Evolutionary conservation across 2,888 invertebrate genomes (phyloP).

Genomic region (Coenonympha arcania): DNA sequence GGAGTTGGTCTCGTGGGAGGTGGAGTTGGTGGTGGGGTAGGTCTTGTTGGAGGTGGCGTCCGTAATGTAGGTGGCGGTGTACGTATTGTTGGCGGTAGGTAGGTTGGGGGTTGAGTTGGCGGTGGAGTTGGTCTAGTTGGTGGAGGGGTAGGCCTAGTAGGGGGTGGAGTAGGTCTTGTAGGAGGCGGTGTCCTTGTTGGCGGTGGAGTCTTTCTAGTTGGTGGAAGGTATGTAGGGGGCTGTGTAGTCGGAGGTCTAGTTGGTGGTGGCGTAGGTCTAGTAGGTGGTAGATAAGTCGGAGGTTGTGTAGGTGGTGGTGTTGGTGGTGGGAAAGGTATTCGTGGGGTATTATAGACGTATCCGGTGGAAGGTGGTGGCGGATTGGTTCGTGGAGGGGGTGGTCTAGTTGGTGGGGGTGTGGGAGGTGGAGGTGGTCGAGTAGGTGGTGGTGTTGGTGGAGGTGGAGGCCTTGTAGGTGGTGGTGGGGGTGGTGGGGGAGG

Average conservation of each 20-base stretch:
- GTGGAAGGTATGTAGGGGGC: constrained; percentile 16
- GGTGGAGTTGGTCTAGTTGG: constrained; percentile 14
- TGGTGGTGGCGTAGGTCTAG: constrained; percentile 1
- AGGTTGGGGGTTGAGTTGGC: constrained; percentile 11
- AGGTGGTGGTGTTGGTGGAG: constrained; percentile 1
- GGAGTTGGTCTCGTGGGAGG: background rate
- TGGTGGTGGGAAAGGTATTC: constrained; percentile 23
- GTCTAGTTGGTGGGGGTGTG: constrained; percentile 1
- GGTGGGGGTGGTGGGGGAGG: constrained; percentile 17
- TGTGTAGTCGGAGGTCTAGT: constrained; percentile 19
- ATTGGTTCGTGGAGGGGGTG: constrained; percentile 4
- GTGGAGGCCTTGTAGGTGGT: background rate
- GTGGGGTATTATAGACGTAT: constrained; percentile 40
- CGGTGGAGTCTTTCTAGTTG: constrained; percentile 16
- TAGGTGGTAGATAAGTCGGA: constrained; percentile 2
- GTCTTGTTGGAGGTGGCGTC: constrained; percentile 17
- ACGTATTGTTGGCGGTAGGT: constrained; percentile 11
- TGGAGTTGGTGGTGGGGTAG: constrained; percentile 8
- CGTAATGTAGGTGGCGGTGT: no score
- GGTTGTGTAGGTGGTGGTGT: constrained; percentile 12
- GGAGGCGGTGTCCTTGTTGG: constrained; percentile 8
- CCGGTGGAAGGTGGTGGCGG: constrained; percentile 34
- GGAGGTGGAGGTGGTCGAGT: constrained; percentile 13
- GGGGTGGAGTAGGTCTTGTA: constrained; percentile 10
- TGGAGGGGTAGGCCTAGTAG: background rate